Evolutionary conservation across 2,797 vertebrate genomes (phyloP).

Genomic region (Diplodus sargus): DNA sequence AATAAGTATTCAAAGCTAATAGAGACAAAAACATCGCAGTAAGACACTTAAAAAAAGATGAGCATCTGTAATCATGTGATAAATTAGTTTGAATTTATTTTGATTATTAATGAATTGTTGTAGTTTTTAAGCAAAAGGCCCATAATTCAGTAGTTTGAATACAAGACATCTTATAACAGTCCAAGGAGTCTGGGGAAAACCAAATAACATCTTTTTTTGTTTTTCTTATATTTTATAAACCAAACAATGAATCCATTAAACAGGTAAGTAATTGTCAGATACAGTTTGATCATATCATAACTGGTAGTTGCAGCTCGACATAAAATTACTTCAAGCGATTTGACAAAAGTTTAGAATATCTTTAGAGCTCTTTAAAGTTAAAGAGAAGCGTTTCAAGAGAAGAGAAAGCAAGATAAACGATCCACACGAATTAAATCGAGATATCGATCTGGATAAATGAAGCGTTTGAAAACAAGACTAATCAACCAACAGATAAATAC

Average conservation of each 20-base stretch:
- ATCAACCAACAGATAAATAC: neutral
- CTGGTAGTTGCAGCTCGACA: neutral
- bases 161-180: too few relatives aligned
- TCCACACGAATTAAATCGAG: neutral
- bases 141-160: neutral
- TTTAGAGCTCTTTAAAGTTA: neutral
- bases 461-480: neutral
- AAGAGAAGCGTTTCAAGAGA: neutral
- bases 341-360: neutral
- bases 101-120: neutral
- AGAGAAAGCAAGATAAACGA: neutral
- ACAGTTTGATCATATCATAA: neutral
- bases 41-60: too few relatives aligned
- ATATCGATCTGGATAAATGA: neutral
- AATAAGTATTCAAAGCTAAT: neutral
- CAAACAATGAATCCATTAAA: neutral
- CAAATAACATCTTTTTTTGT: too few relatives aligned
- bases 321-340: neutral
- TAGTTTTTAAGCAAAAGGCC: too few relatives aligned
- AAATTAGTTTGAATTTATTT: too few relatives aligned
- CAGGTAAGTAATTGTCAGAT: neutral
- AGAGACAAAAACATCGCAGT: neutral
- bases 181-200: too few relatives aligned
- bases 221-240: too few relatives aligned
- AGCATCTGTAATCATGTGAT: too few relatives aligned